Evolutionary conservation across 2,888 invertebrate species (phyloP), one percentile per base, ranked within the genome.

Genomic region (Drosophila nr. medialis): DNA sequence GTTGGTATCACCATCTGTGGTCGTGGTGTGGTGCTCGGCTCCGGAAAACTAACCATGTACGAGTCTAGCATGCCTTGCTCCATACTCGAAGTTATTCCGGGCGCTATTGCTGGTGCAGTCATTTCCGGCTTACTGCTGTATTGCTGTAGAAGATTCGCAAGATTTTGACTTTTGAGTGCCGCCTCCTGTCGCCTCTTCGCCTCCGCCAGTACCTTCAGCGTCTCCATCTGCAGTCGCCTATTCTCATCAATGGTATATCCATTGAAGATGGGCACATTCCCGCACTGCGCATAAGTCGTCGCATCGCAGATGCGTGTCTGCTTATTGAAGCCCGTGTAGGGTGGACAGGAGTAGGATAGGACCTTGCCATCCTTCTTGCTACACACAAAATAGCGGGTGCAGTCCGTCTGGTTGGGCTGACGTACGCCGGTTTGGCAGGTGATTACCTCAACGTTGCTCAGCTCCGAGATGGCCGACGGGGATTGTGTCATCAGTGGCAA

Each of bases 381-480:
- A 77, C 94, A 94, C 1, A 93, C 93, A 73, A 93, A 94, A 72
- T 94, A 94, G 34, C 91, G 93, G 2, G 92, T 92, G 69, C 94
- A 94, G 62, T 94, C 93, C 0, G 94, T 94, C n/a, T 70, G 78
- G 79, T 94, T 94, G 2, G 93, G 92, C 42, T 94, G 92, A 1
- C 94, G 92, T 6, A 93, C 87, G 1, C 93, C 93, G 11, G 91
- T 75, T 27, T 92, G 91, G 65, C 94, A 94, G 8, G 93, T 92
- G 45, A 94, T 89, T 4, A 93, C 83, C 75, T 92, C 93, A 24
- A 92, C 80, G 18, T 92, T 90, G n/a, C 69, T 75, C n/a, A 90
- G 69, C 11, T 91, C 87, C 2, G 75, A 71, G 10, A 81, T 11
- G 0, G 80, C 69, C 0, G 74, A 42, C 0, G 86, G 56, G 0